Evolutionary conservation across 1,140 invertebrate genomes (phyloP).

Genomic region (Pseudoatta argentina): DNA sequence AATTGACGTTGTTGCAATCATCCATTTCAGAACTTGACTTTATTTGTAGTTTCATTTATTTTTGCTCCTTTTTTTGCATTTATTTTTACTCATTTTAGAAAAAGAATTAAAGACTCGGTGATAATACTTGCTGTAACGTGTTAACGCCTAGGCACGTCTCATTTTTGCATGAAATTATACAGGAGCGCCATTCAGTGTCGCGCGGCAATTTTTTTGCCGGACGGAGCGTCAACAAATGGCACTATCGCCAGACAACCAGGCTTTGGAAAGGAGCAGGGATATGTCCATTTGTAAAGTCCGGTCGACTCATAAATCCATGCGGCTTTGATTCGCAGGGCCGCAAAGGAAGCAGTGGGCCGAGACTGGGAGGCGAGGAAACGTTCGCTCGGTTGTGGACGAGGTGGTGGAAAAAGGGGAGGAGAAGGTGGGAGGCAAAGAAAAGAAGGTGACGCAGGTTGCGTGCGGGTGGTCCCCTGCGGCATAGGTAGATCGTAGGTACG

Average conservation of each 20-base stretch:
- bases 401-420: conserved; percentile 53
- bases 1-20: background rate
- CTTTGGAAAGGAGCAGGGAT: conserved; percentile 59
- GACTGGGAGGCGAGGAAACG: conserved; percentile 38
- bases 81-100: too few relatives aligned
- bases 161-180: conserved; percentile 24
- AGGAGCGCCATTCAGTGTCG: background rate
- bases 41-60: background rate
- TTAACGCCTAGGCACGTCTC: background rate
- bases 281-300: conserved; percentile 70
- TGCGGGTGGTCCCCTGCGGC: conserved; percentile 83
- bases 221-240: conserved; percentile 50
- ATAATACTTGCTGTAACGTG: background rate
- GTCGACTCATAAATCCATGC: conserved; percentile 72
- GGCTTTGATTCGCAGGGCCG: conserved; percentile 43
- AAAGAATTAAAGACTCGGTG: background rate
- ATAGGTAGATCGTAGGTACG: conserved; percentile 77
- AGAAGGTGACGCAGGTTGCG: conserved; percentile 78
- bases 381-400: background rate
- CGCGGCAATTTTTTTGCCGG: conserved; percentile 28
- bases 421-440: conserved; percentile 72
- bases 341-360: conserved; percentile 52
- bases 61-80: background rate
- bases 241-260: conserved; percentile 26
- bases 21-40: background rate